Conservation (phyloP, 1,140 invertebrate species). For the Mamestra configurata region DNA sequence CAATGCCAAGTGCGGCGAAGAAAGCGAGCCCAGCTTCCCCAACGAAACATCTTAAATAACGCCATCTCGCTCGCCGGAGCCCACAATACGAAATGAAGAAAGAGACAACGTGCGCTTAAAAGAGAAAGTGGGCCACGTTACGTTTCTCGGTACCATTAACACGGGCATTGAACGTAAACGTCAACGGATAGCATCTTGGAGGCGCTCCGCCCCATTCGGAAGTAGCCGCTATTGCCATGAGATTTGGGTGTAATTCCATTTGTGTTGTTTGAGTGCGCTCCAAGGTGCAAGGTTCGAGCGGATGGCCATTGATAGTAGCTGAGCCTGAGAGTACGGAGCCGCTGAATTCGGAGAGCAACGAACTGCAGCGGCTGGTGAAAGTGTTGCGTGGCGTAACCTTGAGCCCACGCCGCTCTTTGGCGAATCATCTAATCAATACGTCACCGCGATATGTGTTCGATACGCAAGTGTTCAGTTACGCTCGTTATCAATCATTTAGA, state of each 20-base stretch:
- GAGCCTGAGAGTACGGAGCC: slow-evolving; percentile 66
- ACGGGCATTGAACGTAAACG: slow-evolving; percentile 85
- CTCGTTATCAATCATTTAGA: slow-evolving; percentile 49
- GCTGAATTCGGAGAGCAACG: slow-evolving; percentile 86
- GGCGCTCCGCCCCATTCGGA: slow-evolving; percentile 53
- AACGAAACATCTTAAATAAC: slow-evolving; percentile 70
- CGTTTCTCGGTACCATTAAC: slow-evolving; percentile 86
- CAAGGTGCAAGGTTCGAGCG: slow-evolving; percentile 62
- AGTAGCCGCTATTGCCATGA: slow-evolving; percentile 63
- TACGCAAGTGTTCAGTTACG: slow-evolving; percentile 56
- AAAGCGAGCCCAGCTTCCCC: slow-evolving; percentile 82
- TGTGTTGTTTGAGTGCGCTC: slow-evolving; percentile 52
- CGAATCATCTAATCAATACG: slow-evolving; percentile 78
- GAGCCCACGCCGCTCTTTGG: slow-evolving; percentile 74
- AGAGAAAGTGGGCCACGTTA: slow-evolving; percentile 87
- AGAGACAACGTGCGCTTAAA: slow-evolving; percentile 84
- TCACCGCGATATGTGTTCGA: slow-evolving; percentile 65
- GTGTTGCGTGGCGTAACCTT: slow-evolving; percentile 85
- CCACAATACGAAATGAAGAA: slow-evolving; percentile 65
- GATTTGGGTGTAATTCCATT: slow-evolving; percentile 64
- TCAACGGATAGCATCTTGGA: slow-evolving; percentile 72
- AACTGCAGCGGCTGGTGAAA: slow-evolving; percentile 80
- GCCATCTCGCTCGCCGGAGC: slow-evolving; percentile 76
- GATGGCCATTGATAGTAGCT: slow-evolving; percentile 76
- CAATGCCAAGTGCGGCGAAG: slow-evolving; percentile 86